Evolutionary conservation across 53 echinoderm and acorn worm species (phyloP), one percentile per base, ranked within the genome.

Genomic region (Paracentrotus lividus): DNA sequence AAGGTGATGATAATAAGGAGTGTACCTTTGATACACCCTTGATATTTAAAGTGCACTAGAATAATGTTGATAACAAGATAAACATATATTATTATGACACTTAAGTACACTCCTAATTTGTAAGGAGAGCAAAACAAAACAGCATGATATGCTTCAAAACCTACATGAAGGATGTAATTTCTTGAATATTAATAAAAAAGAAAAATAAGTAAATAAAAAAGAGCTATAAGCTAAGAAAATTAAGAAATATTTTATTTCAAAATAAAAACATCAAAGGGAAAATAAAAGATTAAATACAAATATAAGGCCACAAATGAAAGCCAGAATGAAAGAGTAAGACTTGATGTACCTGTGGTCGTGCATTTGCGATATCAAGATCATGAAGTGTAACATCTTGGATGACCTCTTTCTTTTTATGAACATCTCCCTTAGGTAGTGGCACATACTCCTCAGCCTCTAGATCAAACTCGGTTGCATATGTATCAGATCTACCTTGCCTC

Each of bases 401-500:
- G 49, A 99, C 96, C 44, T 99, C 99, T 68, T 99, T 99, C 99
- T 99, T 99, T 95, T 99, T 99, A 93, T 99, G 99, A 45, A 99
- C 99, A 72, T 99, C 99, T 93, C 99, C 99, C 76, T 99, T 99
- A 21, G 99, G 99, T 43, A 99, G 85, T n/a, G 99, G 99, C 9
- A 99, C 99, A 78, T 99, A 99, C 91, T 99, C 99, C 65, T 99
- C 99, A 33, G 99, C 99, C 81, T 99, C 99, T 42, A 99, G 93
- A 76, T 99, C 99, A 97, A 99, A 99, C 85, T 99, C 99, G 53
- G 99, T 99, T 42, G 99, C 97, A 93, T 97, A 99, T 10, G 99
- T 99, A 75, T 99, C 99, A 52, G 99, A 99, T 93, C 99, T 95
- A 29, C 99, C 99, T 99, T 99, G 99, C 87, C 99, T 96, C 99